These are phyloP conservation scores for Thymallus thymallus DNA, from an alignment of 2,113 vertebrate genomes.

Conservation along the genomic window DNA sequence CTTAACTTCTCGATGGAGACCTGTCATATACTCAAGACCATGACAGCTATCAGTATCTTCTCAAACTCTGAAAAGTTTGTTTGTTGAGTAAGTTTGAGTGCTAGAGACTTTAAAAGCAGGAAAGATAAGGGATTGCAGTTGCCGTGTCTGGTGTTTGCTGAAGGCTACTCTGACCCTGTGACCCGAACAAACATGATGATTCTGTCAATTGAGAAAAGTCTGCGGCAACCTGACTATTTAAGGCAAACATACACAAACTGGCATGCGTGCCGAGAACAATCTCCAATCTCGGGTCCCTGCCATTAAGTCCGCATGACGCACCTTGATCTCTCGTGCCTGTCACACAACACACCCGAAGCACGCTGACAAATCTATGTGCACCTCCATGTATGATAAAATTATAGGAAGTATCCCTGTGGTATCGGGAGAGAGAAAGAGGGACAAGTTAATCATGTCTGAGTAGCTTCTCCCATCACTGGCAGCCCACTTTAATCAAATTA, in stretches of 20 bases:
- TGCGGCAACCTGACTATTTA: neutral
- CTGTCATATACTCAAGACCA: conserved; percentile 4
- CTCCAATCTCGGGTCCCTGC: neutral
- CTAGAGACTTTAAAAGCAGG: conserved; percentile 12
- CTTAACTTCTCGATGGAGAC: conserved; percentile 9
- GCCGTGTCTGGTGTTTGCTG: neutral
- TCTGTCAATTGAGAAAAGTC: conserved; percentile 23
- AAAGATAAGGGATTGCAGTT: neutral
- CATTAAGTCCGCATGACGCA: neutral
- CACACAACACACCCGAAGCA: conserved; percentile 26
- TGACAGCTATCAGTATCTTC: neutral
- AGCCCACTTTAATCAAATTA: conserved; percentile 79
- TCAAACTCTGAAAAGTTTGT: conserved; percentile 14
- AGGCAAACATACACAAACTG: conserved; percentile 12
- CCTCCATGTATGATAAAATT: conserved; percentile 54
- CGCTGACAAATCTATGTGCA: conserved; percentile 14
- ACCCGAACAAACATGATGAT: conserved; percentile 50
- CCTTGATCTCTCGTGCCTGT: neutral
- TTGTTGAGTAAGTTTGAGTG: neutral
- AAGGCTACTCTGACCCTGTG: conserved; percentile 40
- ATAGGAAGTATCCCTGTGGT: conserved; percentile 24
- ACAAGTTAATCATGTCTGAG: conserved; percentile 70
- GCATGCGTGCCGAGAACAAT: neutral
- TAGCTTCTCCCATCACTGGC: conserved; percentile 70
- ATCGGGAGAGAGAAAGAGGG: conserved; percentile 23